Evolutionary conservation across 1,140 invertebrate genomes (phyloP).

Genomic region (Orius insidiosus): DNA sequence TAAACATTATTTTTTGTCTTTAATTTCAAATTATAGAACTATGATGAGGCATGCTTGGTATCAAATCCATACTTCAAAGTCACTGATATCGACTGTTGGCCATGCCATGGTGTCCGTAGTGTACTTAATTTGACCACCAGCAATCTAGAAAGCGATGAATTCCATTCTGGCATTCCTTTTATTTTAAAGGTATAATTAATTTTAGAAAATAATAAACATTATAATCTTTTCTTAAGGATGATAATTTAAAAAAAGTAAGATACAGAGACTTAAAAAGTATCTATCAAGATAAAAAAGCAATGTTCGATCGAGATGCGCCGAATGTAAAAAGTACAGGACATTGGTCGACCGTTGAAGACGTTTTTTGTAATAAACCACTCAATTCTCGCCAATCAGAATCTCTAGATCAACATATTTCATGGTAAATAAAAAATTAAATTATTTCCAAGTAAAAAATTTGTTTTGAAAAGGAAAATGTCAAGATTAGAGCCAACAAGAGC

Average conservation of each 20-base stretch:
- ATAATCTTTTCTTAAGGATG: slow-evolving; percentile 16
- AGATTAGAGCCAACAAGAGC: slow-evolving; percentile 43
- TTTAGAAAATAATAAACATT: slow-evolving; percentile 5
- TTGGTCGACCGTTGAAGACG: slow-evolving; percentile 10
- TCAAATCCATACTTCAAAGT: slow-evolving; percentile 57
- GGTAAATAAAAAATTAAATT: slow-evolving; percentile 16
- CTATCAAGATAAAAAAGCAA: slow-evolving; percentile 13
- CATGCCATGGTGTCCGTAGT: slow-evolving; percentile 44
- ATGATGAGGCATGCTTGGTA: slow-evolving; percentile 60
- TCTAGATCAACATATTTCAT: slow-evolving; percentile 17
- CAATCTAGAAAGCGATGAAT: slow-evolving; percentile 23
- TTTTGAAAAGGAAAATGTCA: slow-evolving; percentile 57
- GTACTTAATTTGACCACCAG: slow-evolving; percentile 33
- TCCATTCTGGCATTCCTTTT: slow-evolving; percentile 27
- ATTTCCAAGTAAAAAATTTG: too few relatives aligned
- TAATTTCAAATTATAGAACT: slow-evolving; percentile 35
- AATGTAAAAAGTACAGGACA: slow-evolving; percentile 13
- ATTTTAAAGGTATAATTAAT: slow-evolving; percentile 22
- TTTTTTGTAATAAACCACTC: slow-evolving; percentile 13
- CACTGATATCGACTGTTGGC: slow-evolving; percentile 56
- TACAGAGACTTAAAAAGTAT: slow-evolving; percentile 9
- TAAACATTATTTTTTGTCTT: neutral
- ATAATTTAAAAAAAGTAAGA: slow-evolving; percentile 14
- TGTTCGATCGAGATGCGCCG: slow-evolving; percentile 19
- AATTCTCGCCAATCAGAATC: slow-evolving; percentile 5